phyloP scores from a whole-genome alignment of 2,113 vertebrate genomes.

The Coturnix japonica region DNA sequence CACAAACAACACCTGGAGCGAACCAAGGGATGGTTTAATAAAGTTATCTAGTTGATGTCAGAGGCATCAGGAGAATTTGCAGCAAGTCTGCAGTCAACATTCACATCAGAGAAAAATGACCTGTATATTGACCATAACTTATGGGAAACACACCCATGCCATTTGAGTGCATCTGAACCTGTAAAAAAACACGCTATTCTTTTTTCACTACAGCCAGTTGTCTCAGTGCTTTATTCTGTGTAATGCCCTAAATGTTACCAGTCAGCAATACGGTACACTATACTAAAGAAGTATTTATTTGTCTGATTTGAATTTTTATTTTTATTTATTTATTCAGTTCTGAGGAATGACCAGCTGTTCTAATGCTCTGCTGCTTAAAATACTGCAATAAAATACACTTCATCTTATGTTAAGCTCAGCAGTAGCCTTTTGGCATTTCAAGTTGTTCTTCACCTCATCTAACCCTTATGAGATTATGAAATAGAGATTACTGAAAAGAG shows the following conservation, averaged over 20 bases:
- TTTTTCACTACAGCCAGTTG: neutral
- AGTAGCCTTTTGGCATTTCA: neutral
- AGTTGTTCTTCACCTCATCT: neutral
- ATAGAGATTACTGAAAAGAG: neutral
- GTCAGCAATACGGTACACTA: neutral
- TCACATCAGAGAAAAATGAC: neutral
- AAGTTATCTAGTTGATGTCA: neutral
- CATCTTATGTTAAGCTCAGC: neutral
- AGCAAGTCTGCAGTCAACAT: neutral
- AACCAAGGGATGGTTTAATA: neutral
- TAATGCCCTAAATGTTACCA: neutral
- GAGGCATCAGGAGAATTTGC: neutral
- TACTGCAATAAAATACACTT: neutral
- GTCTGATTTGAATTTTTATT: neutral
- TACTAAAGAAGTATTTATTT: neutral
- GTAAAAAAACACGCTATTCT: neutral
- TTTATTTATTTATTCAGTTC: conserved; percentile 5
- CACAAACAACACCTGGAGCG: neutral
- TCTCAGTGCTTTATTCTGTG: neutral
- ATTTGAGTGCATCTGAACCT: neutral
- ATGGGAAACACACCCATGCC: neutral
- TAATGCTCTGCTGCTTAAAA: neutral
- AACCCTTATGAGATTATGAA: neutral
- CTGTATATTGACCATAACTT: neutral
- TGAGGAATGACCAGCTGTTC: neutral